Evolutionary conservation across 1,140 invertebrate species (phyloP), one percentile per base, ranked within the genome.

Genomic region (Palaemon carinicauda): DNA sequence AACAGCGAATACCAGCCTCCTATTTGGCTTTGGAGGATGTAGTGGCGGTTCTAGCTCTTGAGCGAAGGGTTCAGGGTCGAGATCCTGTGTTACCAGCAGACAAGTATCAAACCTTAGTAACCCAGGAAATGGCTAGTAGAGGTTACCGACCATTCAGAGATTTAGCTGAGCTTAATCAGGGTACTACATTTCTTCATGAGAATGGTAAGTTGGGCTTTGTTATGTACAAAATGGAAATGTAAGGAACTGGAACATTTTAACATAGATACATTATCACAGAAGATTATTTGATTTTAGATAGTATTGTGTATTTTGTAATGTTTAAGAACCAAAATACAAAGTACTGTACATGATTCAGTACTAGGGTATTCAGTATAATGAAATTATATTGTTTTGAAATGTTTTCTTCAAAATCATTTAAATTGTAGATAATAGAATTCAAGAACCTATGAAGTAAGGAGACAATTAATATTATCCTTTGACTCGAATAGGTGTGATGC

Each of bases 171-270:
- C 91, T 99, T 52, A 96, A 98, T 88, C 91, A 99, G 91, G 98
- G 98, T 0, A 98, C 98, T 0, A 94, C 97, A 86, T 99, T 99
- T 92, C 93, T 99, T 1, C 98, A 99, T 92, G 98, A 99, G 90
- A 99, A 99, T 92, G 98, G 97, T 94, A 92, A 91, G 75, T n/a
- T 17, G 24, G 51, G 52, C n/a, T 12, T 9, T 51, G 12, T 3
- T 53, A 27, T 21, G 15, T n/a, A 21, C 1, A 15, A 21, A n/a
- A n/a, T n/a, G n/a, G 60, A 31, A 74, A 29, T 74, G 41, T 74
- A 17, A 29, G 9, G 27, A 33, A 41, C 5, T 9, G 73, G 27
- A 29, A 17, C 1, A 31, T 74, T 65, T 65, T 1, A 24, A n/a
- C 1, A n/a, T n/a, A 29, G 4, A 12, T 65, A 1, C n/a, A 21